Evolutionary conservation across 2,888 invertebrate species (phyloP), one percentile per base, ranked within the genome.

Genomic region (Ethmia dodecea): DNA sequence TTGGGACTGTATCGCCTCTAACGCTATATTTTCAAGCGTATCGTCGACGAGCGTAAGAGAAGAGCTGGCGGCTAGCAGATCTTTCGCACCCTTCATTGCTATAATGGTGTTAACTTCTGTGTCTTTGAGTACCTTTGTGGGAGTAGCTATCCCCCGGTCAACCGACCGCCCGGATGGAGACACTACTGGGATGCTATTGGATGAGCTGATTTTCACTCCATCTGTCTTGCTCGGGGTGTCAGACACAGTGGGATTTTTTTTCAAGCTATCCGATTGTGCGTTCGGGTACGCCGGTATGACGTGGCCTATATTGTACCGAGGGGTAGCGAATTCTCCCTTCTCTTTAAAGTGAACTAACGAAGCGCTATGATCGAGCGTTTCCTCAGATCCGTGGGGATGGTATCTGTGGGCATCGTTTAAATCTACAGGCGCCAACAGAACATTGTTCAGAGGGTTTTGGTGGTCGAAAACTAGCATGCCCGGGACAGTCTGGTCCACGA

Each of bases 381-480:
- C 24, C 10, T 24, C 9, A 5, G 27, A 13, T n/a, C 13, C 25
- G n/a, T 14, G 5, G 0, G 78, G 77, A 15, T 72, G 51, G 35
- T 78, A 80, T 29, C 40, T 50, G 24, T 80, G 79, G 0, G 49
- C 62, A 5, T 68, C 52, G 0, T 45, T 31, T 5, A 38, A 44
- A 29, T 60, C 50, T 0, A 52, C 28, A 0, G 69, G 55, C 0
- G 51, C 45, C 0, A 78, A 27, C 0, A 70, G 30, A 2, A 86
- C 47, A 40, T 84, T 84, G 37, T 84, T 84, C 8, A 84, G 47
- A 0, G 86, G 84, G 42, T 83, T 83, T 0, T 37, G 12, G n/a
- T n/a, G n/a, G 33, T 84, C 84, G 27, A 84, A 84, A 3, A 73
- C 45, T 25, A 84, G 38, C 0, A 74, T 58, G 22, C 22, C 22